Percentiles rank a stretch among this genome's conserved stretches.
Evolutionary conservation across 2,113 vertebrate species (phyloP).

Genomic region (Trematomus loennbergii): DNA sequence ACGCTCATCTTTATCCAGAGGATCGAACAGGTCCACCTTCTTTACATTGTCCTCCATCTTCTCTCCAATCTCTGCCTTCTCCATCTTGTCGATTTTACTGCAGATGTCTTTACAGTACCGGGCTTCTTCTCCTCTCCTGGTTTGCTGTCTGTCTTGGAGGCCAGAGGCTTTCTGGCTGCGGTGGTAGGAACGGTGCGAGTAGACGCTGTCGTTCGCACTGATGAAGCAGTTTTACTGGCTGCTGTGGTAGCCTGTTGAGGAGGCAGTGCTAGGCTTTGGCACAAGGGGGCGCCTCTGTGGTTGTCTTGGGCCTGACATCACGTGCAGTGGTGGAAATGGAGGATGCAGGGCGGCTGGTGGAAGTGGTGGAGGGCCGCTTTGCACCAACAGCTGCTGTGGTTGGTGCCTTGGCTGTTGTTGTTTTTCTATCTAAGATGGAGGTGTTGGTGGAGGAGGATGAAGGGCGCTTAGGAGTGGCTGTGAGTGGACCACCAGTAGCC

Average conservation of each 20-base stretch:
- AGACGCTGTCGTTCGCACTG: no score
- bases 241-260: no score
- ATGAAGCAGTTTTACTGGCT: no score
- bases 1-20: slow-evolving; percentile 55
- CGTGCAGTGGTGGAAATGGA: slow-evolving; percentile 54
- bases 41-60: slow-evolving; percentile 58
- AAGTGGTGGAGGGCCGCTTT: slow-evolving; percentile 71
- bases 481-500: slow-evolving; percentile 58
- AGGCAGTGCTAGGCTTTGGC: no score
- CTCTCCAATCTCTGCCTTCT: slow-evolving; percentile 54
- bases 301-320: slow-evolving; percentile 89
- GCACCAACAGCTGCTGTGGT: slow-evolving; percentile 68
- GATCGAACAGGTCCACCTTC: slow-evolving; percentile 48
- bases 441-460: slow-evolving; percentile 75
- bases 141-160: no score
- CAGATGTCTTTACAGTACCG: no score
- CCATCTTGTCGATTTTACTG: slow-evolving; percentile 69
- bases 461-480: slow-evolving; percentile 83
- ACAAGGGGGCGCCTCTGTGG: no score
- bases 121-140: no score
- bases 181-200: no score
- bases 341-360: slow-evolving; percentile 62
- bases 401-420: slow-evolving; percentile 80
- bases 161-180: no score
- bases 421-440: slow-evolving; percentile 85